Evolutionary conservation across 2,797 vertebrate genomes (phyloP).

Genomic region (Chiroxiphia lanceolata): DNA sequence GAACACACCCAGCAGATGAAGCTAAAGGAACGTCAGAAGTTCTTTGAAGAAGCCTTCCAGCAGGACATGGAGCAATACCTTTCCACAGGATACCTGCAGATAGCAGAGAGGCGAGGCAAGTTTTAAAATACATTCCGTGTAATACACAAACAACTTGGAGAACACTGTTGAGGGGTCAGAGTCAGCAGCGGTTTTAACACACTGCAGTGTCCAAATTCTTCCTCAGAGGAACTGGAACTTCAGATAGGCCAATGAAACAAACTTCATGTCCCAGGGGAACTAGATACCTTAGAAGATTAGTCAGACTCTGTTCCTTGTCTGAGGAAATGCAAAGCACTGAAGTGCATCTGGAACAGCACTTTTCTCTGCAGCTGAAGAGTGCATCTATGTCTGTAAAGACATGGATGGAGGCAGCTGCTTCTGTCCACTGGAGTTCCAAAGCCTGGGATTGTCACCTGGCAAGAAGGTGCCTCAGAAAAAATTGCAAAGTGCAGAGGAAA

Average conservation of each 20-base stretch:
- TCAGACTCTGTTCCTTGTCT: neutral
- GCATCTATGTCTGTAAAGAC: neutral
- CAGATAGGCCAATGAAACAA: neutral
- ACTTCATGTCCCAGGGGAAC: neutral
- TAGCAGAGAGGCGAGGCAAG: conserved; percentile 91
- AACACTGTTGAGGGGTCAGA: neutral
- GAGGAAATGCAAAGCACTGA: neutral
- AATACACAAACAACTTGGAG: neutral
- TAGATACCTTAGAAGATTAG: neutral
- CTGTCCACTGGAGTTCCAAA: neutral
- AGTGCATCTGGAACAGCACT: neutral
- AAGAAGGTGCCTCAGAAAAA: neutral
- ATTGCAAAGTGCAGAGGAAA: neutral
- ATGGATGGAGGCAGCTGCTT: neutral
- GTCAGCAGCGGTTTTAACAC: neutral
- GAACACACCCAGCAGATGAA: conserved; percentile 91
- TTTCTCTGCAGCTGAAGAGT: neutral
- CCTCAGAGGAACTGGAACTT: neutral
- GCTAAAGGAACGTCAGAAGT: conserved; percentile 94
- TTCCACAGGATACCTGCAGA: conserved; percentile 94
- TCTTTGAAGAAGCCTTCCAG: conserved; percentile 97
- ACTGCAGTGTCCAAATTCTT: neutral
- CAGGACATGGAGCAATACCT: conserved; percentile 99
- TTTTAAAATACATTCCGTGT: neutral
- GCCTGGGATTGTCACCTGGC: neutral